Percentiles rank a stretch among this genome's conserved stretches.
These are phyloP conservation scores for Exocentrus adspersus DNA, from an alignment of 2,888 invertebrate genomes.

Conservation along the genomic window DNA sequence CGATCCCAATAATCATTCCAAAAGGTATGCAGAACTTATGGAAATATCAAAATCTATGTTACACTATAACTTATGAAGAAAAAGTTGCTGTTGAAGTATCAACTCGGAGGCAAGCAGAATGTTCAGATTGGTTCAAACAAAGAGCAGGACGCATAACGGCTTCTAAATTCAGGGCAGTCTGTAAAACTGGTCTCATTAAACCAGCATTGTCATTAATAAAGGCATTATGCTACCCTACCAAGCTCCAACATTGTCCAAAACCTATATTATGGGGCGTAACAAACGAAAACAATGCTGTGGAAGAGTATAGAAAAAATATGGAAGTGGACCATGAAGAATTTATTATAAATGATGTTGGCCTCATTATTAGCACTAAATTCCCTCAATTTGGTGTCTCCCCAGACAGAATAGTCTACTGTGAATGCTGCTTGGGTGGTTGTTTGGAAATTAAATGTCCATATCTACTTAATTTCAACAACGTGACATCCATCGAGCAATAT, in stretches of 20 bases:
- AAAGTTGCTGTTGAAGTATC: too few relatives aligned
- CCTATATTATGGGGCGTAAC: background rate
- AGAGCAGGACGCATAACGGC: background rate
- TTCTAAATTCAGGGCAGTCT: background rate
- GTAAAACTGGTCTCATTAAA: background rate
- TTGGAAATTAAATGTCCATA: constrained; percentile 30
- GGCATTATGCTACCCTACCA: background rate
- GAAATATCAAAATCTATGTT: too few relatives aligned
- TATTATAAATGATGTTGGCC: constrained; percentile 8
- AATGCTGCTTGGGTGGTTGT: constrained; percentile 18
- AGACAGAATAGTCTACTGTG: constrained; percentile 31
- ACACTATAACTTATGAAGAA: too few relatives aligned
- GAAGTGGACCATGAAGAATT: background rate
- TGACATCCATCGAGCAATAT: background rate
- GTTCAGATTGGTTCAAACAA: background rate
- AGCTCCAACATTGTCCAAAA: background rate
- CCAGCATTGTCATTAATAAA: background rate
- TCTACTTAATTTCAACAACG: background rate
- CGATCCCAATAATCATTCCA: too few relatives aligned
- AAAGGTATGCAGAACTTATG: too few relatives aligned
- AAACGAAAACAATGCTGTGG: constrained; percentile 8
- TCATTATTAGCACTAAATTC: background rate
- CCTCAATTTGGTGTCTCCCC: constrained; percentile 31
- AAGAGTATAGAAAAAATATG: background rate
- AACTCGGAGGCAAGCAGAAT: background rate